Base-by-base conservation (phyloP, 2,113 vertebrate species). In the Scytalopus superciliaris region DNA sequence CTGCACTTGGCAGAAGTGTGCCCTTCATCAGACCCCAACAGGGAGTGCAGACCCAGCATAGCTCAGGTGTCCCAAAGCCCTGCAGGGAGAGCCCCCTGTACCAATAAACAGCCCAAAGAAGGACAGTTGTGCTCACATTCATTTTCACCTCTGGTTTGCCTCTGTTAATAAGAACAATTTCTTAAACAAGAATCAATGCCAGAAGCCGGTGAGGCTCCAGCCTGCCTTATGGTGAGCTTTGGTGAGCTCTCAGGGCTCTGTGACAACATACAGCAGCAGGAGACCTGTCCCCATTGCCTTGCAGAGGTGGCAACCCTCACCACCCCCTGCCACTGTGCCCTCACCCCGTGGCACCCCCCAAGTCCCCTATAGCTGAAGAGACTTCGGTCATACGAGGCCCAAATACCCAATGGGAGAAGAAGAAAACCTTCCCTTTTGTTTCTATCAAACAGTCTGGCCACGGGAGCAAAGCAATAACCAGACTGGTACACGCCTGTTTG, bases 261-360 rank as follows among this genome's bases (percentile, higher is more conserved):
- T 23, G 56, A 6, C 44, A 31, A 27, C 6, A 1, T 37, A 15
- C 0, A 22, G 44, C 77, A 77, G 40, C 40, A 62, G 18, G 2
- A 40, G 35, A 4, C 14, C 53, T 27, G 44, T 15, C 33, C 31
- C 0, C 2, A 10, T 4, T 25, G 12, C 60, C 66, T 31, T 23
- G 57, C 74, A 42, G 72, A 31, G 30, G 4, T 1, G 19, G 19
- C 4, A 22, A 44, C 5, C 10, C 16, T 19, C 0, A 2, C 10
- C 15, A 17, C 2, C 14, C 28, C 15, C 44, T n/a, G 53, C n/a
- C n/a, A 0, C 33, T 3, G 19, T 0, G 0, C 44, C 14, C 72
- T 33, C 52, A 33, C 19, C 47, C 56, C 19, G 5, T 0, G 2
- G 37, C 53, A 37, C 45, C 40, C 37, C 3, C 1, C 35, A 33